A percentile compares a stretch with the other conserved stretches of the same genome.
Evolutionary conservation across 2,888 invertebrate species (phyloP).

Genomic region (Drosophila macrothrix): DNA sequence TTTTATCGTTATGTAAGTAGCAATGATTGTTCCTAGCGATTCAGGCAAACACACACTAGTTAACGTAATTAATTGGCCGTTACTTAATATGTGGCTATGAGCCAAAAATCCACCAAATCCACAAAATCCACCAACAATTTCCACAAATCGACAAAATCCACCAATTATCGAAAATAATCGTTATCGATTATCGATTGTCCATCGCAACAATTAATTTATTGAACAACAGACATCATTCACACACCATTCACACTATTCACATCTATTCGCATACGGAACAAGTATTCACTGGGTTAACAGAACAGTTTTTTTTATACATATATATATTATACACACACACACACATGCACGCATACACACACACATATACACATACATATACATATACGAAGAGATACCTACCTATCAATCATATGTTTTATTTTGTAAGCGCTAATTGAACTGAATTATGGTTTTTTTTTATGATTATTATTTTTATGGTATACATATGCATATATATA

Average conservation of each 20-base stretch:
- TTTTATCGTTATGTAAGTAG: slow-evolving; percentile 61
- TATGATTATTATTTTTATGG: background rate
- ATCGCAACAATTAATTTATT: slow-evolving; percentile 63
- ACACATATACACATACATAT: background rate
- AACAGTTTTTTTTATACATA: slow-evolving; percentile 47
- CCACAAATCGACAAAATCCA: slow-evolving; percentile 34
- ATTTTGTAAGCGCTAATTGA: slow-evolving; percentile 71
- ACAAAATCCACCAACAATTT: slow-evolving; percentile 12
- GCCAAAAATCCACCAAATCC: slow-evolving; percentile 22
- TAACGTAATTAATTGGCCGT: slow-evolving; percentile 76
- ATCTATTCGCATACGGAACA: slow-evolving; percentile 22
- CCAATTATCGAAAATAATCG: slow-evolving; percentile 51
- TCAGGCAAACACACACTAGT: slow-evolving; percentile 70
- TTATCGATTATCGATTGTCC: slow-evolving; percentile 59
- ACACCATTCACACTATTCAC: background rate
- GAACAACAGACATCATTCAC: slow-evolving; percentile 35
- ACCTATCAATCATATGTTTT: slow-evolving; percentile 36
- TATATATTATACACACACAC: slow-evolving; percentile 18
- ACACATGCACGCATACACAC: slow-evolving; percentile 5
- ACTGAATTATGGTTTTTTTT: slow-evolving; percentile 69
- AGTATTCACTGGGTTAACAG: slow-evolving; percentile 64
- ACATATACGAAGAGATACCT: slow-evolving; percentile 12
- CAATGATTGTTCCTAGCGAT: slow-evolving; percentile 75
- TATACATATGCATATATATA: slow-evolving; percentile 23
- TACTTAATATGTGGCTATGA: slow-evolving; percentile 64